Conservation (phyloP, 2,113 vertebrate genomes). For the Ascaphus truei region DNA sequence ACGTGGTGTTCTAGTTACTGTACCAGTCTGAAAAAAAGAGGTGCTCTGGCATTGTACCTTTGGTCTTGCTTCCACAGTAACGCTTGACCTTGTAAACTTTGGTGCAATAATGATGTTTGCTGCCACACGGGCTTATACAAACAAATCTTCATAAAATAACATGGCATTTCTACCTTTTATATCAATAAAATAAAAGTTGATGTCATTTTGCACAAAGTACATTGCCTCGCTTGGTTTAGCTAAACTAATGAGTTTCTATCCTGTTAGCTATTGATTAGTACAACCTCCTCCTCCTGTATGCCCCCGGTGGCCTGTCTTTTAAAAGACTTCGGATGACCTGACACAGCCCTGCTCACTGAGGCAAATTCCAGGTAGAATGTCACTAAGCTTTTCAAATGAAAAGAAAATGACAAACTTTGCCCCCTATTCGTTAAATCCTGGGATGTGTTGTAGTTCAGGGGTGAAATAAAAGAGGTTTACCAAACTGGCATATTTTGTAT, state of each 20-base stretch:
- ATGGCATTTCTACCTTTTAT: background rate
- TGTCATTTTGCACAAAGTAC: background rate
- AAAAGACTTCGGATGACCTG: background rate
- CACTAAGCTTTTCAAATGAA: background rate
- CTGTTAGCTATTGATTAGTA: conserved; percentile 17
- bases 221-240: background rate
- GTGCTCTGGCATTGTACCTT: conserved; percentile 1
- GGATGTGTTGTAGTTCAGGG: no score
- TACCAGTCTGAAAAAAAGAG: background rate
- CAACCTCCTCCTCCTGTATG: background rate
- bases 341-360: background rate
- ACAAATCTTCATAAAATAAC: background rate
- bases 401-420: no score
- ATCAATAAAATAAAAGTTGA: background rate
- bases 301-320: background rate
- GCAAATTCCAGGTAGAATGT: background rate
- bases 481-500: no score
- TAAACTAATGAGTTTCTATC: conserved; percentile 1
- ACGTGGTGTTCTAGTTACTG: background rate
- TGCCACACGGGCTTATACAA: background rate
- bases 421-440: no score
- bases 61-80: conserved; percentile 13
- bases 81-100: background rate
- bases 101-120: conserved; percentile 8
- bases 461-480: no score